phyloP scores from a whole-genome alignment of 1,140 invertebrate species.

The Fopius arisanus region DNA sequence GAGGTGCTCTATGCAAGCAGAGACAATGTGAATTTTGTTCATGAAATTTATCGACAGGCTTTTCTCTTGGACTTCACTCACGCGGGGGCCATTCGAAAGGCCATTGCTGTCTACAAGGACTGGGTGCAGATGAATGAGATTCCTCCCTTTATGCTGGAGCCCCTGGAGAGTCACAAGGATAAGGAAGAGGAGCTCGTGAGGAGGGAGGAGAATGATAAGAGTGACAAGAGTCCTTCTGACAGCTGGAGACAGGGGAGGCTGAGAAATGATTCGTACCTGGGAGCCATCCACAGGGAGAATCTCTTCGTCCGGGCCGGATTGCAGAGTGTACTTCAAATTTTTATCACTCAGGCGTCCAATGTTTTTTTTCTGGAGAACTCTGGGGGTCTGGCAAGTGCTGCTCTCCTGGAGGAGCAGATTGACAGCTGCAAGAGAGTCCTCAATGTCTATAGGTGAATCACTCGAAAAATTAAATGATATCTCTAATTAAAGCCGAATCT shows the following conservation, averaged over 20 bases:
- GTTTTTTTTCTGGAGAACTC: conserved; percentile 82
- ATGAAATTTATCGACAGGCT: conserved; percentile 93
- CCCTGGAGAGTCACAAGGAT: conserved; percentile 68
- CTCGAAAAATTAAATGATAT: too few species aligned
- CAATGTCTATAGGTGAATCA: conserved; percentile 97
- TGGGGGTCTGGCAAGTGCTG: conserved; percentile 56
- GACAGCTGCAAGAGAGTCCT: conserved; percentile 96
- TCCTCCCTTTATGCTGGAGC: conserved; percentile 88
- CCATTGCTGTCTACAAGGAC: conserved; percentile 94
- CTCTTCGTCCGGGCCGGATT: conserved; percentile 79
- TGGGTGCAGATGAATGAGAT: conserved; percentile 93
- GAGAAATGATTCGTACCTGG: conserved; percentile 84
- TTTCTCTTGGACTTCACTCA: conserved; percentile 90
- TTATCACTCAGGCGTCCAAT: conserved; percentile 94
- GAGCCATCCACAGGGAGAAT: conserved; percentile 81
- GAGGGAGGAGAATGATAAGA: conserved; percentile 46
- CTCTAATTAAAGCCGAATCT: too few species aligned
- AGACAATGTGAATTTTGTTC: conserved; percentile 94
- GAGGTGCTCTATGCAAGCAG: conserved; percentile 88
- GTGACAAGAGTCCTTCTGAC: conserved; percentile 63
- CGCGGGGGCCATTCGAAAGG: conserved; percentile 85
- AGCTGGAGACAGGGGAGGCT: conserved; percentile 70
- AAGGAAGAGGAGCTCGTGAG: conserved; percentile 50
- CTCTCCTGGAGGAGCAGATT: conserved; percentile 87
- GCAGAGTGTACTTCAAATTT: conserved; percentile 91